A percentile compares a stretch with the other conserved stretches of the same genome.
Conservation (phyloP, 2,797 vertebrate species). For the Anguilla megastoma region DNA sequence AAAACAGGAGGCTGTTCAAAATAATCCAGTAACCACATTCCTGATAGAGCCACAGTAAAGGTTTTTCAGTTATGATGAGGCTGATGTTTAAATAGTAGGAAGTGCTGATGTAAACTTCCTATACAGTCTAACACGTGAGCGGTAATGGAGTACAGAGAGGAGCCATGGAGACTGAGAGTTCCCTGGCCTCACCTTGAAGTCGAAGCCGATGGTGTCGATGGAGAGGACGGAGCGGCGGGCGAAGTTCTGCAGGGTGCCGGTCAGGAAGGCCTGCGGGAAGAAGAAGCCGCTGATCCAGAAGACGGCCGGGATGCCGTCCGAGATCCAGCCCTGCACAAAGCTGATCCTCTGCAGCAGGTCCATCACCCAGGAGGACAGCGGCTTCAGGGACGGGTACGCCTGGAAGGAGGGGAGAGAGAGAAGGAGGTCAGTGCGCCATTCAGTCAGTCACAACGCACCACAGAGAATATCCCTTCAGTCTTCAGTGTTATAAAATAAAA, state of each 20-base stretch:
- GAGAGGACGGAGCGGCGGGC: slow-evolving; percentile 78
- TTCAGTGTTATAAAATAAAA: neutral
- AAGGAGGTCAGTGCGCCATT: neutral
- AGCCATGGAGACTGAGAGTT: neutral
- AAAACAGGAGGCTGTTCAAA: neutral
- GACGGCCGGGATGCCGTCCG: slow-evolving; percentile 74
- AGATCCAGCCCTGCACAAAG: slow-evolving; percentile 83
- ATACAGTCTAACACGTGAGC: neutral
- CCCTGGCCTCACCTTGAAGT: slow-evolving; percentile 76
- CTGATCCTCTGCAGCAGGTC: slow-evolving; percentile 81
- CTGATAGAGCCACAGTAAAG: neutral
- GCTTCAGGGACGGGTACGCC: slow-evolving; percentile 89
- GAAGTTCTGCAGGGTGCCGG: slow-evolving; percentile 87
- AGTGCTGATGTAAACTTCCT: neutral
- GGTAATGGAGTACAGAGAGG: neutral
- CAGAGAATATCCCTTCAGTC: neutral
- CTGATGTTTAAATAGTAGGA: neutral
- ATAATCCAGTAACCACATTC: neutral
- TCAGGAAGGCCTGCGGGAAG: slow-evolving; percentile 91
- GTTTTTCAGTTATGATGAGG: neutral
- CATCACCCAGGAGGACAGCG: slow-evolving; percentile 84
- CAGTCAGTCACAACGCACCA: neutral
- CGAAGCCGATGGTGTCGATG: slow-evolving; percentile 83
- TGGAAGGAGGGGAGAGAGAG: slow-evolving; percentile 41
- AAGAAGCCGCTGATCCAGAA: slow-evolving; percentile 94